Conservation (phyloP, 2,113 vertebrate species). For the Balaenoptera acutorostrata region DNA sequence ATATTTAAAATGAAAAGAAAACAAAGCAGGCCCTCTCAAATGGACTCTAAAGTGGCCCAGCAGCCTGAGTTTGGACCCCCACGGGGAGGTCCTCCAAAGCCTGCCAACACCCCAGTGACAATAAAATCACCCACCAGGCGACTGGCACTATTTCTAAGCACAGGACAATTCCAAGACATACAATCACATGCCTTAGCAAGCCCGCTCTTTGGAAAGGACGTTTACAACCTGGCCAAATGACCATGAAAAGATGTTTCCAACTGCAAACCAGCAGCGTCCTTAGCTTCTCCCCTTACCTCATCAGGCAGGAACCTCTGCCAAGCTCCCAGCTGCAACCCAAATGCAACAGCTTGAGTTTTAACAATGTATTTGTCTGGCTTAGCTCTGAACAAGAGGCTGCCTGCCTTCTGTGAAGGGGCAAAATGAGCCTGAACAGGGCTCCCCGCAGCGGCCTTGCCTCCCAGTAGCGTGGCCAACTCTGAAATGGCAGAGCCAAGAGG, state of each 20-base stretch:
- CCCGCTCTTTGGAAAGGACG: slow-evolving; percentile 57
- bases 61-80: not conserved
- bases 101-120: slow-evolving; percentile 31
- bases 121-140: slow-evolving; percentile 58
- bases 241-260: slow-evolving; percentile 67
- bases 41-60: not conserved
- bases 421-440: not conserved
- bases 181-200: slow-evolving; percentile 41
- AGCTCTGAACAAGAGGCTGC: not conserved
- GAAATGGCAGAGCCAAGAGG: not conserved
- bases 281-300: slow-evolving; percentile 72
- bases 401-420: not conserved
- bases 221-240: slow-evolving; percentile 61
- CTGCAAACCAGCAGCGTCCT: slow-evolving; percentile 47
- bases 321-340: slow-evolving; percentile 62
- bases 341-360: slow-evolving; percentile 48
- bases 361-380: slow-evolving; percentile 27
- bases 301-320: slow-evolving; percentile 55
- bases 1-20: slow-evolving; percentile 21
- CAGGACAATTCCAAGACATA: slow-evolving; percentile 63
- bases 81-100: not conserved
- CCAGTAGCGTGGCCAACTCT: not conserved
- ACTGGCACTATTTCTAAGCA: slow-evolving; percentile 36
- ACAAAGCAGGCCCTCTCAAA: slow-evolving; percentile 23
- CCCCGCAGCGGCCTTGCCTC: not conserved